phyloP scores from a whole-genome alignment of 2,888 invertebrate genomes.

The Resseliella maxima region DNA sequence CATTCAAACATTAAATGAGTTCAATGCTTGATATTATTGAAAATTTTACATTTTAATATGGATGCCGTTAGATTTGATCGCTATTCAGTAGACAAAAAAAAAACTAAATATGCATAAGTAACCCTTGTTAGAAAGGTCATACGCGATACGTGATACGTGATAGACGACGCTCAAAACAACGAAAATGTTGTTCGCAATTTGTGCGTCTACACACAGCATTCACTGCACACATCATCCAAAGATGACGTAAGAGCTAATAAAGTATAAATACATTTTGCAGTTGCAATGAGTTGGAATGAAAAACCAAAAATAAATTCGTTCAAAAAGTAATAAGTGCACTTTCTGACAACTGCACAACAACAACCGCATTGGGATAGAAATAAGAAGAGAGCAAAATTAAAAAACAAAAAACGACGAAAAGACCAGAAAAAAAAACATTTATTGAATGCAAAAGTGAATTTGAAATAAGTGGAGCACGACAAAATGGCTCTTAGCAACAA shows the following conservation, averaged over 20 bases:
- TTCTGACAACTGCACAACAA: background rate
- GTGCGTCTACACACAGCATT: background rate
- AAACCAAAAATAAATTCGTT: background rate
- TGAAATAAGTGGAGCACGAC: slow-evolving; percentile 31
- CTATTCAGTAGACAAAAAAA: background rate
- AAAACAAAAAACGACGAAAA: too few relatives aligned
- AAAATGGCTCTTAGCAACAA: background rate
- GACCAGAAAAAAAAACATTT: too few relatives aligned
- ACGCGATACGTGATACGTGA: slow-evolving; percentile 7
- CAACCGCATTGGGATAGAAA: background rate
- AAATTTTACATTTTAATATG: background rate
- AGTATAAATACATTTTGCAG: slow-evolving; percentile 5
- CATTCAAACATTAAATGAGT: background rate
- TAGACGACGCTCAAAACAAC: background rate
- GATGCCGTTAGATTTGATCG: background rate
- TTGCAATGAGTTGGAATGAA: background rate
- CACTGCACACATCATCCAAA: background rate
- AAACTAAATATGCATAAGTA: background rate
- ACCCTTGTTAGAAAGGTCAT: background rate
- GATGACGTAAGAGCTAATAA: slow-evolving; percentile 40
- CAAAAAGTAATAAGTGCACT: background rate
- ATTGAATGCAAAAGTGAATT: slow-evolving; percentile 6
- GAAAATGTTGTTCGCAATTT: too few relatives aligned
- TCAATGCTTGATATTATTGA: background rate
- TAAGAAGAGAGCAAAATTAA: too few relatives aligned